Evolutionary conservation across 2,797 vertebrate species (phyloP).

Genomic region (Triplophysa yarkandensis): DNA sequence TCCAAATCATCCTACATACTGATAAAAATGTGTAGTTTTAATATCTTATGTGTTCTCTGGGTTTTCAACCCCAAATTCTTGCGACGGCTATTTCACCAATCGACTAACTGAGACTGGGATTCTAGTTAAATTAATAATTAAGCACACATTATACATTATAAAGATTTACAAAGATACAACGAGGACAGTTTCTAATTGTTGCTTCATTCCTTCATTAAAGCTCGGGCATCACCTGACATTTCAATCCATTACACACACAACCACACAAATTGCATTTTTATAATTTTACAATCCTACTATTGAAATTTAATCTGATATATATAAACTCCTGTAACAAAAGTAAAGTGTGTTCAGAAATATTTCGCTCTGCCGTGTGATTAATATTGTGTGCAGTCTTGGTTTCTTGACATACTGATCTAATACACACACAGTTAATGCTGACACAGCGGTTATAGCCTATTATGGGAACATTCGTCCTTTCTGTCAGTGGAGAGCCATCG

Average conservation of each 20-base stretch:
- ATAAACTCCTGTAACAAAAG: neutral
- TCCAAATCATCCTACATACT: no score
- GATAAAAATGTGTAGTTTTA: no score
- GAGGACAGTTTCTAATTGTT: no score
- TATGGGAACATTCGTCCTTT: conserved; percentile 54
- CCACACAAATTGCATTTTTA: no score
- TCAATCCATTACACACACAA: no score
- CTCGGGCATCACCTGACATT: no score
- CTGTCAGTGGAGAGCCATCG: conserved; percentile 39
- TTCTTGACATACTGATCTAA: conserved; percentile 40
- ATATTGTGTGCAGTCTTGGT: conserved; percentile 30
- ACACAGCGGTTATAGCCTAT: conserved; percentile 44
- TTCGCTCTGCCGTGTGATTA: neutral
- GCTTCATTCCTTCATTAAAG: no score
- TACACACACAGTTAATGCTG: conserved; percentile 33
- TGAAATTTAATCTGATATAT: neutral
- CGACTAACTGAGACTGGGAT: neutral
- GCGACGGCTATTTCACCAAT: no score
- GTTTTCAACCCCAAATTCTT: neutral
- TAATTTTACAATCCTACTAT: neutral
- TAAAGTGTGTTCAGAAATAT: neutral
- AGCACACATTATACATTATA: no score
- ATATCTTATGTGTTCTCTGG: neutral
- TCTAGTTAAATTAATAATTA: no score
- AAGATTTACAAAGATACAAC: no score